These are phyloP conservation scores for Monochamus saltuarius DNA, from an alignment of 1,140 invertebrate species.

Conservation along the genomic window DNA sequence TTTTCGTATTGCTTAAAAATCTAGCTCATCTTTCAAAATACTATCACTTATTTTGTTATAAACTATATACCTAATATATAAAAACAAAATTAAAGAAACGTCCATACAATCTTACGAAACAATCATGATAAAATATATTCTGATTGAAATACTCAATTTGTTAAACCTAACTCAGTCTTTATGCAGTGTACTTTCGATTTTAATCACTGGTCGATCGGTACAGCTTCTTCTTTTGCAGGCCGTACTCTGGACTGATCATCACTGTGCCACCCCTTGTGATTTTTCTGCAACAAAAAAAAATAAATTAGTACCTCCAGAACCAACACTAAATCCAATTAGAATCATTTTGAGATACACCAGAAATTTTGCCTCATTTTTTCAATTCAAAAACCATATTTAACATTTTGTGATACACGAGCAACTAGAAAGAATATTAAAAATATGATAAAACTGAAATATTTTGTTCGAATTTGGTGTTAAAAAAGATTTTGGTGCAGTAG, in stretches of 20 bases:
- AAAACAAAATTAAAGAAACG: background rate
- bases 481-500: too few species aligned
- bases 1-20: background rate
- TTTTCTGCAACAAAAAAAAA: conserved; percentile 45
- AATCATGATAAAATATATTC: background rate
- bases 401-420: too few species aligned
- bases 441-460: too few species aligned
- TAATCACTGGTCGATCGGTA: conserved; percentile 38
- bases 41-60: background rate
- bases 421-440: too few species aligned
- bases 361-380: too few species aligned
- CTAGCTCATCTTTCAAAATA: background rate
- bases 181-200: background rate
- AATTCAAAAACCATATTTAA: too few species aligned
- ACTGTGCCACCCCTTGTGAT: conserved; percentile 47
- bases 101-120: background rate
- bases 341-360: too few species aligned
- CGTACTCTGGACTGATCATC: conserved; percentile 47
- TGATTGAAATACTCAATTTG: background rate
- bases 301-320: too few species aligned
- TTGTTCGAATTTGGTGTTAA: too few species aligned
- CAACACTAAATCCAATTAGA: too few species aligned
- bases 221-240: conserved; percentile 45
- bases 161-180: background rate
- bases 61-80: background rate